Base-by-base conservation (phyloP, 1,140 invertebrate species). In the Oedothorax gibbosus region DNA sequence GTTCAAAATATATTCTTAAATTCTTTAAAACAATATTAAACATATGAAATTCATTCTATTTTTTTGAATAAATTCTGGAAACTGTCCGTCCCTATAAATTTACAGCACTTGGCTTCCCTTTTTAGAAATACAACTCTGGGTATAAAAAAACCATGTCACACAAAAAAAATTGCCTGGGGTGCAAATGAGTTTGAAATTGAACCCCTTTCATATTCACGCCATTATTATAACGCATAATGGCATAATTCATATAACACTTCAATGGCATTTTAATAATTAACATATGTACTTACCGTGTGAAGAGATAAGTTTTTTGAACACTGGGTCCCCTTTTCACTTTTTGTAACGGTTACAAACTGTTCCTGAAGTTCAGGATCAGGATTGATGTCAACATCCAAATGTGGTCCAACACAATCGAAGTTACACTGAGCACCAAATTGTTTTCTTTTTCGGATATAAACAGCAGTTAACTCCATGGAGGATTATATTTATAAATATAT, bases 381-480 rank as follows among this genome's bases (percentile, higher is more conserved):
- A 35, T 92, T 91, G 87, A 96, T 94, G 88, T 94, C 94, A 20
- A 94, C 93, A 84, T 94, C 91, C 20, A 96, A 88, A 88, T 95
- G 94, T 6, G 94, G 93, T 64, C 93, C 92, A 86, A 92, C 90
- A 89, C 97, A 94, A 35, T 92, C 91, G 89, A 97, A 97, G 85
- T 89, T 90, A 86, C 90, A 91, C 51, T 75, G 57, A n/a, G 51
- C 14, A 7, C 85, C 85, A 53, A 86, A 86, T 0, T 57, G 11
- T 65, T 66, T 83, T 53, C 85, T 66, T 60, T 86, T 76, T n/a
- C 79, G 49, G 2, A 18, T 69, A 62, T 77, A 81, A 14, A 53
- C 15, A n/a, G 57, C 76, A 56, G 11, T 86, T 10, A 86, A 50
- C 14, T 73, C 69, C 85, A 80, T 86, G 35, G 35, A 35, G 35